Conservation (phyloP, 2,888 invertebrate genomes). For the Euproctis similis region DNA sequence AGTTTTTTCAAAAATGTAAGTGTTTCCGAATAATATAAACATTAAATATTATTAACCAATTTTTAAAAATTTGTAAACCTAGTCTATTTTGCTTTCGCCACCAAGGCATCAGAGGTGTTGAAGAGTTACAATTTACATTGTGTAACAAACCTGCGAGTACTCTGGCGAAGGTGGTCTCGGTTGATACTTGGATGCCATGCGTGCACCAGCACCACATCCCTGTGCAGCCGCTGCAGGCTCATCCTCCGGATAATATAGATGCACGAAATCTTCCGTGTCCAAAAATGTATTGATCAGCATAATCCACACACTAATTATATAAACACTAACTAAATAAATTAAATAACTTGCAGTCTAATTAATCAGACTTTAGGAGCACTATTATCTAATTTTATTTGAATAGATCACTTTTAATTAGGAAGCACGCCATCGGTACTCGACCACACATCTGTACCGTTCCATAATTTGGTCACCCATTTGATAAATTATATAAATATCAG, state of each 20-base stretch:
- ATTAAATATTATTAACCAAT: no score
- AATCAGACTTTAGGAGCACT: constrained; percentile 56
- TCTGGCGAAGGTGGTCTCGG: constrained; percentile 61
- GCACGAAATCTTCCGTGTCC: constrained; percentile 75
- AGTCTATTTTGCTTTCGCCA: neutral
- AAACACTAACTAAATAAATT: constrained; percentile 55
- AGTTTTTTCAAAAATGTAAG: no score
- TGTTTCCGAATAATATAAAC: no score
- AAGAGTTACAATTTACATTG: constrained; percentile 1
- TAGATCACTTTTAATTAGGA: constrained; percentile 51
- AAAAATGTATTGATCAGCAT: constrained; percentile 73
- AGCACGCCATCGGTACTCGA: constrained; percentile 52
- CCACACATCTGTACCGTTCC: constrained; percentile 53
- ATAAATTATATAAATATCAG: constrained; percentile 25
- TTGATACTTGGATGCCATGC: constrained; percentile 65
- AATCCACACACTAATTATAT: constrained; percentile 54
- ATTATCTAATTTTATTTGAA: constrained; percentile 44
- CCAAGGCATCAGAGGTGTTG: neutral
- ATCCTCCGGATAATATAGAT: constrained; percentile 69
- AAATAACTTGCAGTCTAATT: constrained; percentile 58
- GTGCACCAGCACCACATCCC: constrained; percentile 65
- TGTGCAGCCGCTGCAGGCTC: constrained; percentile 54
- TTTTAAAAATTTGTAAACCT: no score
- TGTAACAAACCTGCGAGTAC: constrained; percentile 60
- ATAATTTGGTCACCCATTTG: constrained; percentile 41